A percentile compares a stretch with the other conserved stretches of the same genome.
Conservation (phyloP, 2,797 vertebrate genomes). For the Thamnophis elegans region DNA sequence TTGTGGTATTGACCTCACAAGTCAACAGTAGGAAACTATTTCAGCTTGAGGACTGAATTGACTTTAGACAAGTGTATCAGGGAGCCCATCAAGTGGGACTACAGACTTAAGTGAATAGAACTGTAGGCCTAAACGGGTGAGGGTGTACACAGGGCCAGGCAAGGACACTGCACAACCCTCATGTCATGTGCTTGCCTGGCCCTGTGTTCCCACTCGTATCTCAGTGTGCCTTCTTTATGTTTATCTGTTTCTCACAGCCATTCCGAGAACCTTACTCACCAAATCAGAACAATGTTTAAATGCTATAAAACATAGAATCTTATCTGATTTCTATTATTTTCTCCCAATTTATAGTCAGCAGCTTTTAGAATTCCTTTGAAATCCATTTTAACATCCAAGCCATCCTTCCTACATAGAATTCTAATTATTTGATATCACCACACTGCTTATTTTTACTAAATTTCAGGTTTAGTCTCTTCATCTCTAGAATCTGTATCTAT, state of each 20-base stretch:
- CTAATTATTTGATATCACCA: neutral
- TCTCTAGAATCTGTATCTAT: neutral
- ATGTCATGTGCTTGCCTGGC: neutral
- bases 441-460: neutral
- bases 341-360: neutral
- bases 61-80: neutral
- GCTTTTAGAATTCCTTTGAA: neutral
- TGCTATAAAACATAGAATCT: neutral
- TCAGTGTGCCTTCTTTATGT: neutral
- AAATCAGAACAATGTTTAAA: neutral
- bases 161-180: neutral
- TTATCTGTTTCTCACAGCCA: neutral
- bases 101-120: neutral
- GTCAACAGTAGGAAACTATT: neutral
- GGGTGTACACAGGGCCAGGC: no score
- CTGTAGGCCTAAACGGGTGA: neutral
- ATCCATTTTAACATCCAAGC: neutral
- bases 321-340: neutral
- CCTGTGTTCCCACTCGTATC: neutral
- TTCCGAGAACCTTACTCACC: neutral
- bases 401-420: neutral
- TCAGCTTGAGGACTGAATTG: neutral
- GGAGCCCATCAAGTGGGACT: neutral
- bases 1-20: neutral
- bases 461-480: neutral